phyloP scores from a whole-genome alignment of 2,888 invertebrate species.

The Apodemia duryi region DNA sequence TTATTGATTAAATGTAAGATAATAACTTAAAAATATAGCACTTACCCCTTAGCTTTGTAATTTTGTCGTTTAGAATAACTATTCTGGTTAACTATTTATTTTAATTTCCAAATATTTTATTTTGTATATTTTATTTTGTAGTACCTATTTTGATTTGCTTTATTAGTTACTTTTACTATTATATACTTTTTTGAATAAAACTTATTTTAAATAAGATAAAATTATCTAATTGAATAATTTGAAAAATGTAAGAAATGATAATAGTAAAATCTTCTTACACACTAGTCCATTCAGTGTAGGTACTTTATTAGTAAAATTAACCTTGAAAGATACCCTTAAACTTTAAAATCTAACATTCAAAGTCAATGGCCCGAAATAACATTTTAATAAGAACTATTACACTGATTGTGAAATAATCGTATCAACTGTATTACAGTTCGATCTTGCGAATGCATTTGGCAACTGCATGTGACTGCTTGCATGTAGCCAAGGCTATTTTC shows the following conservation, averaged over 20 bases:
- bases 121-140: neutral
- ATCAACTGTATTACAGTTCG: constrained; percentile 32
- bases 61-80: constrained; percentile 41
- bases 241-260: too few species aligned
- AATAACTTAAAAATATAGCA: constrained; percentile 21
- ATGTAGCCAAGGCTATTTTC: constrained; percentile 57
- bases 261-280: too few species aligned
- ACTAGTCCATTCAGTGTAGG: too few species aligned
- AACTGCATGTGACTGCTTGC: constrained; percentile 46
- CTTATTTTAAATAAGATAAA: neutral
- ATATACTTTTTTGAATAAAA: neutral
- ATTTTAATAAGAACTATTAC: neutral
- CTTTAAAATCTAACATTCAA: neutral
- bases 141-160: too few species aligned
- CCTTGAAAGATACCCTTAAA: neutral
- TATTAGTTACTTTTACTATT: too few species aligned
- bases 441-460: constrained; percentile 46
- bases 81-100: neutral
- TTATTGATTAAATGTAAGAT: too few species aligned
- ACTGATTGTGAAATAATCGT: constrained; percentile 20
- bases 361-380: constrained; percentile 4
- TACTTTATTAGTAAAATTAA: neutral
- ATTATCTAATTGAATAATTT: neutral
- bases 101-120: neutral
- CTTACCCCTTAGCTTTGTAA: constrained; percentile 63